Evolutionary conservation across 2,797 vertebrate genomes (phyloP).

Genomic region (Sebastes nivosus): DNA sequence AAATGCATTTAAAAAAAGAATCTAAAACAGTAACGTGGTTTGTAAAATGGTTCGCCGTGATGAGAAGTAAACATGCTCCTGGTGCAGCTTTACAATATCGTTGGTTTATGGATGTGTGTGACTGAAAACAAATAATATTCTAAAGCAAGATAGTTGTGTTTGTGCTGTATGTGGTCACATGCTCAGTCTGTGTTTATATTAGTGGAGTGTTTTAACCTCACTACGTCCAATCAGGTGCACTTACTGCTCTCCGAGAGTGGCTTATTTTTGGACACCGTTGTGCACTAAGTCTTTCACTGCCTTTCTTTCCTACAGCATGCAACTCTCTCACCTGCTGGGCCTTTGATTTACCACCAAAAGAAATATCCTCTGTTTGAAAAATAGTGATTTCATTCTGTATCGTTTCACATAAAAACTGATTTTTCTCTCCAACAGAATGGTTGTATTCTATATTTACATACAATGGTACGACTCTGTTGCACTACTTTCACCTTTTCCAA

Average conservation of each 20-base stretch:
- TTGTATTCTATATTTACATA: neutral
- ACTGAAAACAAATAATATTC: neutral
- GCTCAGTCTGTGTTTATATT: neutral
- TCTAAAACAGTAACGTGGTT: neutral
- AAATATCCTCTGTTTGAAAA: neutral
- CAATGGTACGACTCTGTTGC: neutral
- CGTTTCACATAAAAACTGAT: neutral
- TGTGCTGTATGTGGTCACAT: neutral
- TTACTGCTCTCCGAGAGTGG: conserved; percentile 37
- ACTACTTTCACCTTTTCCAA: neutral
- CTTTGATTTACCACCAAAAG: neutral
- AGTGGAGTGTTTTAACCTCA: neutral
- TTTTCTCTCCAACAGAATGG: neutral
- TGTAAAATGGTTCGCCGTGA: neutral
- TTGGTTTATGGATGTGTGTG: neutral
- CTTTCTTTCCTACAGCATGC: neutral
- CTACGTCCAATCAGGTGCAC: neutral
- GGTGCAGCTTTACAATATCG: neutral
- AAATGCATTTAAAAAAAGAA: too few species aligned
- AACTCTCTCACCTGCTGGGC: neutral
- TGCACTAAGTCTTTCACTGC: conserved; percentile 19
- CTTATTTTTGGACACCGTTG: conserved; percentile 35
- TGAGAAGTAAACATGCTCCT: neutral
- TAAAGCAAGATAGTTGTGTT: neutral
- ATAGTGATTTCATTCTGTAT: neutral